These are phyloP conservation scores for Tipula confusa DNA, from an alignment of 2,888 invertebrate species.

Conservation along the genomic window DNA sequence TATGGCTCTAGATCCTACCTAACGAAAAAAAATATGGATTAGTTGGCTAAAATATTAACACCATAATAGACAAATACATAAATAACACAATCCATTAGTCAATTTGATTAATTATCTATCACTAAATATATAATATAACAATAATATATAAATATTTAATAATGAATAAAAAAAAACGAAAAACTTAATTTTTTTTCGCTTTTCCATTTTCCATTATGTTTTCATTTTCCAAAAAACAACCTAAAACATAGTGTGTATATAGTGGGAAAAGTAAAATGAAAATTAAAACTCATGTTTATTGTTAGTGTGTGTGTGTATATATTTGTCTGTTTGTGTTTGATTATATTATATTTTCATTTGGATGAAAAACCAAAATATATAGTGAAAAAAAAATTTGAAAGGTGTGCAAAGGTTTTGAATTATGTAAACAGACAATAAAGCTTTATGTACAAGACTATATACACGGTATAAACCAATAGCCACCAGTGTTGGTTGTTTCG, in stretches of 20 bases:
- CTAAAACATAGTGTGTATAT: not conserved
- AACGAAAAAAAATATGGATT: not conserved
- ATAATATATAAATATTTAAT: conserved; percentile 12
- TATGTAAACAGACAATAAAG: conserved; percentile 20
- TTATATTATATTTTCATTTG: conserved; percentile 12
- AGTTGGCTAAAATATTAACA: not conserved
- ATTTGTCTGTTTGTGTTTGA: too few species aligned
- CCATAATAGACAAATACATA: not conserved
- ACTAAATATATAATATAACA: conserved; percentile 9
- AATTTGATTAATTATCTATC: conserved; percentile 20
- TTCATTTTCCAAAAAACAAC: not conserved
- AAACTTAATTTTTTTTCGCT: not conserved
- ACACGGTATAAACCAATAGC: not conserved
- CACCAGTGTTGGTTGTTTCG: not conserved
- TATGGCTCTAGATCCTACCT: not conserved
- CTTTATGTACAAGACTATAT: not conserved
- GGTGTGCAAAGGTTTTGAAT: conserved; percentile 6
- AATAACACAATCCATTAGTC: not conserved
- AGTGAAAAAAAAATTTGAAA: not conserved
- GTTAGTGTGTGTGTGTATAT: not conserved
- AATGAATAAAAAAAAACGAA: not conserved
- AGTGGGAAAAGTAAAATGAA: not conserved
- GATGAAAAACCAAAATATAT: not conserved
- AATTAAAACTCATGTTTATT: not conserved
- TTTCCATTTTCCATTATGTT: too few species aligned